Base-by-base conservation (phyloP, 1,140 invertebrate genomes). In the Pollicipes pollicipes region DNA sequence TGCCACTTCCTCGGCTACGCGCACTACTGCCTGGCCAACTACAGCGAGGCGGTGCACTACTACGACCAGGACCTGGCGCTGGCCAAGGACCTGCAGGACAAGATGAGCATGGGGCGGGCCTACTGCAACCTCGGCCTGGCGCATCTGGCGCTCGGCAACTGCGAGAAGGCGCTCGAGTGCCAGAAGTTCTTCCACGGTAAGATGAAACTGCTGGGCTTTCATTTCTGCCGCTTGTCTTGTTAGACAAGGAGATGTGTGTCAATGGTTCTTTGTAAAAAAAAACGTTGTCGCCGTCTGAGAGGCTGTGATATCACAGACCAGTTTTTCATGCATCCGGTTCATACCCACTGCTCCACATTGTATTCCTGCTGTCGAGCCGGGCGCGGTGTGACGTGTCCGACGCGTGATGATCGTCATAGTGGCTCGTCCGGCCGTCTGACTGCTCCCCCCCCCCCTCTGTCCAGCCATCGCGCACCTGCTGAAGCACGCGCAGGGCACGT, bases 11-110 rank as follows among this genome's bases (percentile, higher is more conserved):
- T 98, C 21, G 94, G 83, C 35, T 97, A 95, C 78, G 93, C 92
- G 0, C 93, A 97, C 82, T 97, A 95, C 77, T 95, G 92, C 75
- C 83, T 97, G 29, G 91, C 91, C 21, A 96, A 97, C 81, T 95
- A 90, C 80, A 84, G 91, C 73, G 75, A 75, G 68, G 93, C 94
- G 13, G 90, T 97, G 10, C 84, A 90, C 73, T 97, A 97, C 79
- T 98, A 97, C 77, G 92, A 97, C 79, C 93, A 96, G 83, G 94
- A 97, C 80, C 81, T 97, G 73, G 90, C 91, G 2, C 81, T 97
- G 71, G 93, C 93, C 70, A 93, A 95, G 82, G 93, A 97, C 79
- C 81, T 95, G 35, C 91, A 95, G 80, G 93, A 97, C 78, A 90
- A 93, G 78, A 88, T 90, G 80, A 92, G 90, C 74, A 93, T 97